These are phyloP conservation scores for Harpegnathos saltator DNA, from an alignment of 1,140 invertebrate genomes.

Conservation along the genomic window DNA sequence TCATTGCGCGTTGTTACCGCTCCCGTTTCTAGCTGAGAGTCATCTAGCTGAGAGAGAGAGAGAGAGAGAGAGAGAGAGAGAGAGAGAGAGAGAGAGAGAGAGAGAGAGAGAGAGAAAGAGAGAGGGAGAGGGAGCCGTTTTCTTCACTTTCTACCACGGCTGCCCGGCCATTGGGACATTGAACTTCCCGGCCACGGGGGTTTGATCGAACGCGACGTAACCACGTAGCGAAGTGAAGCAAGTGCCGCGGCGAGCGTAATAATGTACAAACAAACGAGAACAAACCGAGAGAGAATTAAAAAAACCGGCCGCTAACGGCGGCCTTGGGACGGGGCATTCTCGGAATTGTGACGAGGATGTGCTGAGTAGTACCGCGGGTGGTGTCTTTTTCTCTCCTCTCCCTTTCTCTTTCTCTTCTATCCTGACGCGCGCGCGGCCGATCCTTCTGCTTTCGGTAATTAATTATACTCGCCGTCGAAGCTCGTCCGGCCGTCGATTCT, in stretches of 20 bases:
- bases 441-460: slow-evolving; percentile 77
- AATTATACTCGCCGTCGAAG: slow-evolving; percentile 81
- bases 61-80: too few species aligned
- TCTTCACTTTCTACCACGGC: background rate
- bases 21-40: too few species aligned
- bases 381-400: slow-evolving; percentile 76
- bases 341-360: slow-evolving; percentile 82
- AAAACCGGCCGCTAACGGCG: background rate
- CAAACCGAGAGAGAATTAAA: slow-evolving; percentile 28
- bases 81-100: too few species aligned
- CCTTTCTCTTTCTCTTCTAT: too few species aligned
- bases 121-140: too few species aligned
- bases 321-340: slow-evolving; percentile 68
- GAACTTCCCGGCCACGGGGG: background rate
- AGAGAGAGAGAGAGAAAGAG: too few species aligned
- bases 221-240: background rate
- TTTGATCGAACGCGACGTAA: background rate
- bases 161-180: background rate
- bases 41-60: too few species aligned
- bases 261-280: slow-evolving; percentile 1
- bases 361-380: slow-evolving; percentile 80
- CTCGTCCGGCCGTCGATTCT: slow-evolving; percentile 81
- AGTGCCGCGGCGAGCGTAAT: background rate
- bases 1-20: slow-evolving; percentile 12
- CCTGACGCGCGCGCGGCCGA: too few species aligned